Conservation (phyloP, 1,140 invertebrate genomes). For the Archegozetes longisetosus region DNA sequence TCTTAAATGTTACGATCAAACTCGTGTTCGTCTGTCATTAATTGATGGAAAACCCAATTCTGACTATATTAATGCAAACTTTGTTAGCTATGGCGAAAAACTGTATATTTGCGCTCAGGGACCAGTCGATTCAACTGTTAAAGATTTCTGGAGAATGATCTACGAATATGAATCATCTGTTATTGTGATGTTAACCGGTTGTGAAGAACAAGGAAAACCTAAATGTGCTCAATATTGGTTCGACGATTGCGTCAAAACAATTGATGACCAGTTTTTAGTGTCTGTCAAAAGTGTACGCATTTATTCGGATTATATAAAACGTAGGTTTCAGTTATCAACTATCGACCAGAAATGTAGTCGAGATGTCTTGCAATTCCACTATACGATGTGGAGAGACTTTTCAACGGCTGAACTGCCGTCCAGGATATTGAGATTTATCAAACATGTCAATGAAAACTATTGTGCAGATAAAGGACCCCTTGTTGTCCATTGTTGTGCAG, state of each 20-base stretch:
- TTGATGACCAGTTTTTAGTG: constrained; percentile 16
- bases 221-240: constrained; percentile 90
- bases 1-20: constrained; percentile 52
- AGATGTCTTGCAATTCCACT: constrained; percentile 78
- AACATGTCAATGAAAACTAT: constrained; percentile 71
- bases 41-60: constrained; percentile 48
- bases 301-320: constrained; percentile 24
- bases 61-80: constrained; percentile 87
- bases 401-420: constrained; percentile 59
- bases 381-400: constrained; percentile 86
- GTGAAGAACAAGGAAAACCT: constrained; percentile 66
- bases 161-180: constrained; percentile 86
- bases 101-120: constrained; percentile 83
- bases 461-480: constrained; percentile 61
- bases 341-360: constrained; percentile 26
- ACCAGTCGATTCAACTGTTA: constrained; percentile 62
- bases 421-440: constrained; percentile 74
- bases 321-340: constrained; percentile 21
- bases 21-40: constrained; percentile 56
- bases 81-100: constrained; percentile 58
- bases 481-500: constrained; percentile 33
- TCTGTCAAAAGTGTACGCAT: constrained; percentile 18
- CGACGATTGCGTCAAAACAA: constrained; percentile 35
- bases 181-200: constrained; percentile 73
- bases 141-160: constrained; percentile 91